phyloP scores from a whole-genome alignment of 2,888 invertebrate genomes.

The Limnephilus marmoratus region DNA sequence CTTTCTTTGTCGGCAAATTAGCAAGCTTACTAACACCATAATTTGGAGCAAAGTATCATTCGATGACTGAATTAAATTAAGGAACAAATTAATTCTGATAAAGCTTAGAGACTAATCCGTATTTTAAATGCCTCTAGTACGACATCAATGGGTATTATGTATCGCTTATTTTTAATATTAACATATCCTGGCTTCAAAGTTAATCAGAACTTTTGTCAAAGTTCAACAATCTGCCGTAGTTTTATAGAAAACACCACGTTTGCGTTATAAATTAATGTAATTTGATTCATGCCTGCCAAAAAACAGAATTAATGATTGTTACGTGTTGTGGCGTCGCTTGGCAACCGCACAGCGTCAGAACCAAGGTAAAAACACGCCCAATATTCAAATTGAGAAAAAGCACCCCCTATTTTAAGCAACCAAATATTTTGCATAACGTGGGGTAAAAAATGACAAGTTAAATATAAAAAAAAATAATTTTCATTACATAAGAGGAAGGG shows the following conservation, averaged over 20 bases:
- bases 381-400: neutral
- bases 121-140: neutral
- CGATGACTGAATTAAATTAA: too few species aligned
- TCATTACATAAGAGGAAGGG: too few species aligned
- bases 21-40: too few species aligned
- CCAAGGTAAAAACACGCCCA: neutral
- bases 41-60: too few species aligned
- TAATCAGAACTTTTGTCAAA: neutral
- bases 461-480: neutral
- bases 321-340: neutral
- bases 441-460: neutral
- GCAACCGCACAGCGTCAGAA: neutral
- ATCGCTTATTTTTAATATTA: too few species aligned
- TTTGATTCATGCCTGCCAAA: neutral
- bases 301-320: neutral
- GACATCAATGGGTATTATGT: neutral
- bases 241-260: neutral
- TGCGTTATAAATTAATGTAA: neutral
- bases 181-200: neutral
- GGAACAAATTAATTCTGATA: too few species aligned
- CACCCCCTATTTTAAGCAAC: neutral
- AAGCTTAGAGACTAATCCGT: too few species aligned
- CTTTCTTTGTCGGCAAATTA: too few species aligned
- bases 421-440: neutral
- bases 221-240: neutral